phyloP scores from a whole-genome alignment of 2,113 vertebrate genomes.

The Carollia perspicillata region DNA sequence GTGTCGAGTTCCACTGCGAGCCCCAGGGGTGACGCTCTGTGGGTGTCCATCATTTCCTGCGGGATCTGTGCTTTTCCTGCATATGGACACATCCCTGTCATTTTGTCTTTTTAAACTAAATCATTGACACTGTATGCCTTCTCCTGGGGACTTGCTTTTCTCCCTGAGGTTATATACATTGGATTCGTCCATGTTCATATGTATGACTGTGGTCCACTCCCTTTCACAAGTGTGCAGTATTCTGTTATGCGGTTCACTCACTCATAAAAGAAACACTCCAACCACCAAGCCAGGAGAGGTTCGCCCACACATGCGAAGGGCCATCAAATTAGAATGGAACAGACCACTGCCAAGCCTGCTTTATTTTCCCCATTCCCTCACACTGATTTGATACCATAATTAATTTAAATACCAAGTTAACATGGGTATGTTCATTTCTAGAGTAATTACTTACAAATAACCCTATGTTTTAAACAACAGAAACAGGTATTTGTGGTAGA shows the following conservation, averaged over 20 bases:
- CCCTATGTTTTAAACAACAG: not conserved
- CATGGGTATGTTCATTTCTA: not conserved
- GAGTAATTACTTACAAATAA: not conserved
- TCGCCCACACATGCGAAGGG: not conserved
- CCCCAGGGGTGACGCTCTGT: not conserved
- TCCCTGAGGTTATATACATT: not conserved
- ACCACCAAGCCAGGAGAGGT: not conserved
- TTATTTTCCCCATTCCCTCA: too few species aligned
- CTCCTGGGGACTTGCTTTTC: not conserved
- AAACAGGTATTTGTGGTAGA: not conserved
- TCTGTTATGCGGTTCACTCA: not conserved
- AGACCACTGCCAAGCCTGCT: not conserved
- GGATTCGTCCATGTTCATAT: not conserved
- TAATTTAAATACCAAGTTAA: not conserved
- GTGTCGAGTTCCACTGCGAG: rapidly evolving
- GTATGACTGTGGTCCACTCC: too few species aligned
- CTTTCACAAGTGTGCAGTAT: not conserved
- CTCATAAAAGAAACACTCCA: not conserved
- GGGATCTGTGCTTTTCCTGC: not conserved
- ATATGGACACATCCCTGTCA: not conserved
- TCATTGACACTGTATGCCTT: not conserved
- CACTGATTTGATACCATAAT: not conserved
- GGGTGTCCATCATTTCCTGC: too few species aligned
- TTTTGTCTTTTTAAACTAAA: not conserved
- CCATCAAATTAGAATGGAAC: not conserved